Evolutionary conservation across 2,888 invertebrate species (phyloP).

Genomic region (Myathropa florea): DNA sequence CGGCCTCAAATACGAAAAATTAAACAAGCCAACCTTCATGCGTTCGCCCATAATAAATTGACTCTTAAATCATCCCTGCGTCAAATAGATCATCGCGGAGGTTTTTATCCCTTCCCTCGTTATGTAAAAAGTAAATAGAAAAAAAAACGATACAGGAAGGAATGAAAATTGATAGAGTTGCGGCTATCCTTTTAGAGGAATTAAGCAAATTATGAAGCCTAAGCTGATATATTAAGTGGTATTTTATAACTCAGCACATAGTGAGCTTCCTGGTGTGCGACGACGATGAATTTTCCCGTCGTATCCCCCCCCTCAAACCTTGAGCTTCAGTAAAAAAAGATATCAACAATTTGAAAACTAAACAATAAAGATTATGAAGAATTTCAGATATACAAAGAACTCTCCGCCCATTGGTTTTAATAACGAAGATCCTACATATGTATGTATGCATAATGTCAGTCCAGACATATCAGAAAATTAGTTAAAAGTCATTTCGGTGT

Average conservation of each 20-base stretch:
- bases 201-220: conserved; percentile 39
- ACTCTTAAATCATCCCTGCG: conserved; percentile 68
- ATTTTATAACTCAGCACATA: background rate
- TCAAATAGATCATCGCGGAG: conserved; percentile 66
- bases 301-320: no score
- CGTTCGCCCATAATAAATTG: conserved; percentile 64
- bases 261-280: background rate
- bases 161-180: conserved; percentile 44
- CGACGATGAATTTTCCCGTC: background rate
- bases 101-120: conserved; percentile 16
- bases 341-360: no score
- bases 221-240: conserved; percentile 20
- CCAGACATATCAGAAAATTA: no score
- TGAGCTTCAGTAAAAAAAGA: no score
- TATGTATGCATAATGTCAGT: no score
- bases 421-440: no score
- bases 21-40: conserved; percentile 59
- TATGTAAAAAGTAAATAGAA: conserved; percentile 39
- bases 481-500: no score
- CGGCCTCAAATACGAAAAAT: conserved; percentile 64
- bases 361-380: no score
- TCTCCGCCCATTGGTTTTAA: no score
- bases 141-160: conserved; percentile 1
- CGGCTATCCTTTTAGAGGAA: conserved; percentile 31
- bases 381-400: no score